phyloP scores from a whole-genome alignment of 2,113 vertebrate species.

The Prochilodus magdalenae region DNA sequence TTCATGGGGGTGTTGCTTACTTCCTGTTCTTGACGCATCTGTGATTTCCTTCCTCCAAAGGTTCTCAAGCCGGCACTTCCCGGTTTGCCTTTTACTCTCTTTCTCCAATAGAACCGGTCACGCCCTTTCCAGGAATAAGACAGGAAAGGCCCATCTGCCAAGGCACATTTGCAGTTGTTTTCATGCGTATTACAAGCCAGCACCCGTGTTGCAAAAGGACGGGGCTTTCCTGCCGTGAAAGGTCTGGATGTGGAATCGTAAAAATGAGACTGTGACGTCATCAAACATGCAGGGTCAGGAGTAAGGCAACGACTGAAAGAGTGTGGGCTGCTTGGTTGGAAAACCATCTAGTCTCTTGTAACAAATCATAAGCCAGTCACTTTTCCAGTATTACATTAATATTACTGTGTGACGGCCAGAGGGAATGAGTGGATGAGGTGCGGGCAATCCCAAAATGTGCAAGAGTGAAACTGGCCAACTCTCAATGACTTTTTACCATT shows the following conservation, averaged over 20 bases:
- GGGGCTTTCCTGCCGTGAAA: conserved; percentile 53
- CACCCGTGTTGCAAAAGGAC: conserved; percentile 41
- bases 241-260: conserved; percentile 48
- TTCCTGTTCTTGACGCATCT: conserved; percentile 48
- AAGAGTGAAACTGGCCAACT: neutral
- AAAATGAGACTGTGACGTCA: conserved; percentile 10
- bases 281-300: conserved; percentile 42
- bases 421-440: neutral
- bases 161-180: conserved; percentile 46
- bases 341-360: conserved; percentile 47
- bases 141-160: conserved; percentile 42
- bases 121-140: conserved; percentile 53
- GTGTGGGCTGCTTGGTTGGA: neutral
- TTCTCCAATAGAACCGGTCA: conserved; percentile 41
- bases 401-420: neutral
- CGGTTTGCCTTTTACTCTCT: conserved; percentile 40
- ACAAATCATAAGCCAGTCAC: conserved; percentile 26
- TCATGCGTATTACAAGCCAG: conserved; percentile 14
- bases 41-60: conserved; percentile 57
- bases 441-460: neutral
- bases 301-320: neutral
- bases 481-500: neutral
- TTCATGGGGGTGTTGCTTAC: conserved; percentile 19
- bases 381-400: neutral
- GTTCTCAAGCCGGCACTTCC: conserved; percentile 56